Percentiles rank a stretch among this genome's conserved stretches.
Evolutionary conservation across 2,797 vertebrate species (phyloP).

Genomic region (Menidia menidia): DNA sequence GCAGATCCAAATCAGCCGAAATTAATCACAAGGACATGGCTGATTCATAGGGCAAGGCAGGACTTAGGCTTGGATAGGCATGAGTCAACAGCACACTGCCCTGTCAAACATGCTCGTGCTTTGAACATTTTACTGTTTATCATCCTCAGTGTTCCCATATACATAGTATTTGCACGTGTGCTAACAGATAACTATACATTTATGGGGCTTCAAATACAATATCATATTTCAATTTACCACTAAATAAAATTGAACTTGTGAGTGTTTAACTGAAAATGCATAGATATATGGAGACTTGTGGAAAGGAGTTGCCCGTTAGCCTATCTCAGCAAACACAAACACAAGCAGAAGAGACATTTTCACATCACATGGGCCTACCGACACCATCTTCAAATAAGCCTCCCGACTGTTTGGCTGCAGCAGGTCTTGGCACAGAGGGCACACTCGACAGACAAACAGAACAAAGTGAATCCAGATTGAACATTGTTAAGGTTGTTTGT

Average conservation of each 20-base stretch:
- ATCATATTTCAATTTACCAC: too few relatives aligned
- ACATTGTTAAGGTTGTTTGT: background rate
- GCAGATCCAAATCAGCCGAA: conserved; percentile 74
- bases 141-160: conserved; percentile 23
- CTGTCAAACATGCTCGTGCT: conserved; percentile 4
- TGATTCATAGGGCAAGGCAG: conserved; percentile 72
- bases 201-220: background rate
- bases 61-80: conserved; percentile 52
- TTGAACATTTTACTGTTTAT: conserved; percentile 55
- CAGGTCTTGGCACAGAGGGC: background rate
- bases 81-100: conserved; percentile 57
- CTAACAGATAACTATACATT: background rate
- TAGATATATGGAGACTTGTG: too few relatives aligned
- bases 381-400: background rate
- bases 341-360: background rate
- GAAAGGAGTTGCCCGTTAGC: too few relatives aligned
- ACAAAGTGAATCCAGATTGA: background rate
- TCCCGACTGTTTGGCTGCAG: background rate
- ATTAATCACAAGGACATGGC: conserved; percentile 72
- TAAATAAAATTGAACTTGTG: too few relatives aligned
- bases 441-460: too few relatives aligned
- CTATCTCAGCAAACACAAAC: background rate
- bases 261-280: too few relatives aligned
- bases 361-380: background rate
- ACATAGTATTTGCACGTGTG: conserved; percentile 6